These are phyloP conservation scores for Nephila pilipes DNA, from an alignment of 1,140 invertebrate species.

Conservation along the genomic window DNA sequence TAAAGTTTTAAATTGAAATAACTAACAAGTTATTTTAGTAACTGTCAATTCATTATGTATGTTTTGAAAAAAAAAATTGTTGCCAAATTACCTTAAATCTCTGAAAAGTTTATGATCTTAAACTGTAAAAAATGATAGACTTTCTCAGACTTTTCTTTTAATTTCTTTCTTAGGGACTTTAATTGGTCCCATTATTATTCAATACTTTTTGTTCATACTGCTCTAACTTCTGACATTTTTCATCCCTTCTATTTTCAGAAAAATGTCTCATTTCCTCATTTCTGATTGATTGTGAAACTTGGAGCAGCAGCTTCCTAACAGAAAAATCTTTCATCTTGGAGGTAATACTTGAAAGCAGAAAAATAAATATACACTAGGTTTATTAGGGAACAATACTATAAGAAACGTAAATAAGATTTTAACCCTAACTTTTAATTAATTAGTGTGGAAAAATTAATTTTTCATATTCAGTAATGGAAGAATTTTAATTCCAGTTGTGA, in stretches of 20 bases:
- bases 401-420: background rate
- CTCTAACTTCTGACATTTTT: slow-evolving; percentile 76
- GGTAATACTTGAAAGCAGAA: slow-evolving; percentile 52
- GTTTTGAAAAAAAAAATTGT: slow-evolving; percentile 14
- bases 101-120: background rate
- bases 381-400: background rate
- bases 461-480: background rate
- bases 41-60: background rate
- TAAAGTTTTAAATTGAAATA: background rate
- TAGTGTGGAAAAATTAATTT: no score
- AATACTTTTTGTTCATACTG: slow-evolving; percentile 62
- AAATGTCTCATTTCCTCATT: slow-evolving; percentile 75
- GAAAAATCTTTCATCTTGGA: slow-evolving; percentile 69
- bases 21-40: background rate
- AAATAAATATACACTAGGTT: background rate
- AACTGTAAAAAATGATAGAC: slow-evolving; percentile 9
- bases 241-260: slow-evolving; percentile 76
- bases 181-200: slow-evolving; percentile 52
- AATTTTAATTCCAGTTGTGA: background rate
- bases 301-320: slow-evolving; percentile 67
- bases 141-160: slow-evolving; percentile 23
- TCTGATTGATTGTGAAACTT: slow-evolving; percentile 72
- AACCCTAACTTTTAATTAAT: background rate
- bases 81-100: background rate
- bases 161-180: slow-evolving; percentile 38